A percentile compares a stretch with the other conserved stretches of the same genome.
Conservation (phyloP, 2,888 invertebrate species). For the Diaperis boleti region DNA sequence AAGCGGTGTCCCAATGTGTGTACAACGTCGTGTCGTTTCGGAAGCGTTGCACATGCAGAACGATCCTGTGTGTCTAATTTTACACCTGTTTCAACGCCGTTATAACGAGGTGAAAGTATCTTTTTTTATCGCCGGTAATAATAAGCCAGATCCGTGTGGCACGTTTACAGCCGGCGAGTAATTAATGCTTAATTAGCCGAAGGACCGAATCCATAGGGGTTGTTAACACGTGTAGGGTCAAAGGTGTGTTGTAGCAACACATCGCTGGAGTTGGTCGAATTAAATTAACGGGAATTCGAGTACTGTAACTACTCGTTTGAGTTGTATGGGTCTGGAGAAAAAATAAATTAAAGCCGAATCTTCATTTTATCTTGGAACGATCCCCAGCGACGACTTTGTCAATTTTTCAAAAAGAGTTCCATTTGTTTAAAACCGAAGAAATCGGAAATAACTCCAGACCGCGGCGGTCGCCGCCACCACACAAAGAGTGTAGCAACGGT, state of each 20-base stretch:
- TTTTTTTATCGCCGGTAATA: slow-evolving; percentile 24
- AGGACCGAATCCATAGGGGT: slow-evolving; percentile 2
- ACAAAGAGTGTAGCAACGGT: slow-evolving; percentile 31
- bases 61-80: slow-evolving; percentile 8
- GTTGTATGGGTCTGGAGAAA: no score
- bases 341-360: no score
- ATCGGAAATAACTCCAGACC: slow-evolving; percentile 11
- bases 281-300: no score
- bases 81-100: slow-evolving; percentile 28
- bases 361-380: slow-evolving; percentile 9
- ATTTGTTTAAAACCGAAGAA: neutral
- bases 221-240: neutral
- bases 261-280: neutral
- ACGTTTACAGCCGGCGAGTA: slow-evolving; percentile 45
- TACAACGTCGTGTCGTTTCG: no score
- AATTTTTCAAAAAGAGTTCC: neutral
- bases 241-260: neutral
- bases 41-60: no score
- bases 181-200: slow-evolving; percentile 46
- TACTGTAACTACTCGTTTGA: no score
- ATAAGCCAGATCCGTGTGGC: slow-evolving; percentile 19
- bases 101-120: slow-evolving; percentile 35
- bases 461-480: slow-evolving; percentile 20
- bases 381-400: slow-evolving; percentile 3
- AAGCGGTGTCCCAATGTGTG: neutral